Evolutionary conservation across 2,888 invertebrate species (phyloP).

Genomic region (Lepetodrilus schrolli): DNA sequence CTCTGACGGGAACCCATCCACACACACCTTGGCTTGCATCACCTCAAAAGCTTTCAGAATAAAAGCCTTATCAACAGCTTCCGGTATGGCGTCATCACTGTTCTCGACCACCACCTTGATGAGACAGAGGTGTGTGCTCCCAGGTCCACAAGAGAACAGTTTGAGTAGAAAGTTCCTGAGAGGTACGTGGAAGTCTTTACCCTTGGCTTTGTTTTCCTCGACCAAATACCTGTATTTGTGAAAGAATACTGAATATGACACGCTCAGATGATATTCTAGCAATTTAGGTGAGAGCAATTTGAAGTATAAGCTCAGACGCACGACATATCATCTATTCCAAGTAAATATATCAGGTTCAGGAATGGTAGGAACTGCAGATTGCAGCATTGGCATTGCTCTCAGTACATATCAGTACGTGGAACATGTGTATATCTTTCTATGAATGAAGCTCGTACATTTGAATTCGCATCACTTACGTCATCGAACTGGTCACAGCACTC

Average conservation of each 20-base stretch:
- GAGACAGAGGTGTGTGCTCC: not conserved
- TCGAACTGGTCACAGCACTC: too few species aligned
- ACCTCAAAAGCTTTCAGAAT: not conserved
- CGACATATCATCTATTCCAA: too few species aligned
- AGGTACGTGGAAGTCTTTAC: not conserved
- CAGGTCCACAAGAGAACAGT: not conserved
- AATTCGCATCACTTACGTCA: too few species aligned
- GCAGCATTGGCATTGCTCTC: too few species aligned
- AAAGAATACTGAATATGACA: not conserved
- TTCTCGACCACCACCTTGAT: not conserved
- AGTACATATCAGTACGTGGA: too few species aligned
- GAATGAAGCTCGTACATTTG: too few species aligned
- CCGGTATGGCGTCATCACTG: too few species aligned
- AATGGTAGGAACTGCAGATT: too few species aligned
- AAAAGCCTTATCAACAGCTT: not conserved
- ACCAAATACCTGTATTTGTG: not conserved
- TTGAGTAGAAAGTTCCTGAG: not conserved
- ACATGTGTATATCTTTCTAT: too few species aligned
- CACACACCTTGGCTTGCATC: conserved; percentile 10
- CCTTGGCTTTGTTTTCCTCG: not conserved
- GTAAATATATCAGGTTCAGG: too few species aligned
- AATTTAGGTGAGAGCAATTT: too few species aligned
- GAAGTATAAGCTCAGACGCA: too few species aligned
- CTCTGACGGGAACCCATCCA: not conserved
- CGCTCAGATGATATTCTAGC: not conserved